phyloP scores from a whole-genome alignment of 2,888 invertebrate genomes.

The Labia minor region DNA sequence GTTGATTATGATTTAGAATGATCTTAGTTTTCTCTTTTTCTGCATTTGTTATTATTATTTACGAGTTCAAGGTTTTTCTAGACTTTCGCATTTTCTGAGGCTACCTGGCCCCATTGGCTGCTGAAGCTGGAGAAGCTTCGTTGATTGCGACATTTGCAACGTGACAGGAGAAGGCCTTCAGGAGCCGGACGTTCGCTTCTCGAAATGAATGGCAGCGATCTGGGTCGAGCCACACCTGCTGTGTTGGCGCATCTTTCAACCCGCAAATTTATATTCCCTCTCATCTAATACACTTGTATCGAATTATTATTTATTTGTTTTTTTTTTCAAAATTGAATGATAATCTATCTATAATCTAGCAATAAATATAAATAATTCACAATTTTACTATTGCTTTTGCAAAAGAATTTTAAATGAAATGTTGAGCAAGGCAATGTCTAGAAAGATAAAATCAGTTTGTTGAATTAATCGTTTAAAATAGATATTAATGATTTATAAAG shows the following conservation, averaged over 20 bases:
- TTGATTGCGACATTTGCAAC: not conserved
- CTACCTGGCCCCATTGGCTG: not conserved
- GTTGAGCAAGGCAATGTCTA: too few relatives aligned
- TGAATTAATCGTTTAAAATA: not conserved
- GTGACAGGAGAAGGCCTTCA: not conserved
- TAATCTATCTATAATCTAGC: too few relatives aligned
- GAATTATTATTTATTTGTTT: too few relatives aligned
- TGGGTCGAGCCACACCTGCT: not conserved
- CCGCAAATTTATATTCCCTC: not conserved
- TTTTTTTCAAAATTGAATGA: too few relatives aligned
- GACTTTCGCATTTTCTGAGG: not conserved
- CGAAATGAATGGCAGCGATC: not conserved
- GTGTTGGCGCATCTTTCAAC: not conserved
- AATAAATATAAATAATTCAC: too few relatives aligned
- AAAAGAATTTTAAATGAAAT: too few relatives aligned
- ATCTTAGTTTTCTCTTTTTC: not conserved
- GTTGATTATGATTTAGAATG: not conserved
- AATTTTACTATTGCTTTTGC: too few relatives aligned
- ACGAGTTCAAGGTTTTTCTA: not conserved
- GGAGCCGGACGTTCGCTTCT: not conserved
- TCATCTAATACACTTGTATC: too few relatives aligned
- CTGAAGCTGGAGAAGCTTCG: not conserved
- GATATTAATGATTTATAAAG: not conserved
- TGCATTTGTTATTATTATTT: not conserved
- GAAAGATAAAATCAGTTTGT: too few relatives aligned